A percentile compares a stretch with the other conserved stretches of the same genome.
Conservation (phyloP, 2,797 vertebrate species). For the Pangasius krempfi region DNA sequence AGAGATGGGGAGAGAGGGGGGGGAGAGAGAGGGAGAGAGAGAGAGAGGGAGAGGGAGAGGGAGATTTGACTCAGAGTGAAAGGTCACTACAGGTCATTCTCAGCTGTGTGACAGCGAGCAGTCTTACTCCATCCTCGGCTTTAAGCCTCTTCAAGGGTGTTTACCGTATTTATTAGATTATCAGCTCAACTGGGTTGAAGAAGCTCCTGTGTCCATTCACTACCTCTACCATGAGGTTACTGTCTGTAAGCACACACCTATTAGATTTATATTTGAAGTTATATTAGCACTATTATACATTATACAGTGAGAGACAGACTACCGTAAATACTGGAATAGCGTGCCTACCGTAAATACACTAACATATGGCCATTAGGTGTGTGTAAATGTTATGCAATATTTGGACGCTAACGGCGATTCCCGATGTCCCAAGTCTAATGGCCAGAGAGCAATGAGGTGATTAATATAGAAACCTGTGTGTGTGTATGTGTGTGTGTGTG, state of each 20-base stretch:
- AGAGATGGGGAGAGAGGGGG: no score
- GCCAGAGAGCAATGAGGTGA: no score
- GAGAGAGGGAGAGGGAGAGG: not conserved
- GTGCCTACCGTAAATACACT: not conserved
- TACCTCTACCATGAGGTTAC: not conserved
- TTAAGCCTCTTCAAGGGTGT: not conserved
- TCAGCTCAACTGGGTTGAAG: not conserved
- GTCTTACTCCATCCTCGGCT: not conserved
- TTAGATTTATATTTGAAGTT: not conserved
- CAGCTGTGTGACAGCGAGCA: not conserved
- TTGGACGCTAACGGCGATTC: no score
- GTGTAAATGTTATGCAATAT: not conserved
- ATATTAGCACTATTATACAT: not conserved
- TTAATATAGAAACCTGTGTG: not conserved
- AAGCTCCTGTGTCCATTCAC: not conserved
- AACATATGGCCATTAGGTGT: not conserved
- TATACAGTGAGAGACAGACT: not conserved
- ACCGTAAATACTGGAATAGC: not conserved
- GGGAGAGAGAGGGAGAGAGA: no score
- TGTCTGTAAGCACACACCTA: not conserved
- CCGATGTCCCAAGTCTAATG: not conserved
- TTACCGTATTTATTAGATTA: not conserved
- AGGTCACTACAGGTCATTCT: constrained; percentile 12
- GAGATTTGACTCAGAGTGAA: not conserved
- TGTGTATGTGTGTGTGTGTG: not conserved